These are phyloP conservation scores for Stichodactyla helianthus DNA, from an alignment of 64 coral and sea anemone species.

Conservation along the genomic window DNA sequence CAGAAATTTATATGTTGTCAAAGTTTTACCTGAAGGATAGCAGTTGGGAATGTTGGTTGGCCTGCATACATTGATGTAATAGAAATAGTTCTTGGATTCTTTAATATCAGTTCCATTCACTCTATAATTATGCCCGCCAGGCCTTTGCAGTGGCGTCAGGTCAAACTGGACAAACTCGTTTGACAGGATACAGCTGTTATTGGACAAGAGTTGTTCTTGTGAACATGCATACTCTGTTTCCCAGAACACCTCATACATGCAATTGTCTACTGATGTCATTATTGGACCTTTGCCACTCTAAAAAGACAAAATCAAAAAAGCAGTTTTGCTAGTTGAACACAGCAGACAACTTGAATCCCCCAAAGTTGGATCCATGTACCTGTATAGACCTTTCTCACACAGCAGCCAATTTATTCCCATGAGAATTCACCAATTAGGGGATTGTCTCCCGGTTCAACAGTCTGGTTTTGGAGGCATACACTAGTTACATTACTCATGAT, in stretches of 20 bases:
- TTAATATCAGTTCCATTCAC: conserved; percentile 23
- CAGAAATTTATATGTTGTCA: too few relatives aligned
- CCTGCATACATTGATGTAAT: conserved; percentile 78
- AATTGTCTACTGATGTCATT: conserved; percentile 36
- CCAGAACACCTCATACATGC: conserved; percentile 82
- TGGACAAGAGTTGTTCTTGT: conserved; percentile 40
- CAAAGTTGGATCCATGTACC: too few relatives aligned
- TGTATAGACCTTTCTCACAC: too few relatives aligned
- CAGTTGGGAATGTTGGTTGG: conserved; percentile 39
- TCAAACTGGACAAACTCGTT: conserved; percentile 85
- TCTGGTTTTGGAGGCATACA: too few relatives aligned
- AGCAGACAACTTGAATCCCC: too few relatives aligned
- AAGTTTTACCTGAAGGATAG: not conserved
- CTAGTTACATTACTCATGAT: too few relatives aligned
- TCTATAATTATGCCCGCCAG: conserved; percentile 22
- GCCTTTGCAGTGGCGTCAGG: conserved; percentile 50
- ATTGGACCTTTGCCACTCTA: conserved; percentile 81
- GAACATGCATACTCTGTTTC: conserved; percentile 85
- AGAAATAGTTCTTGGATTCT: conserved; percentile 26
- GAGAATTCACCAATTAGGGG: too few relatives aligned
- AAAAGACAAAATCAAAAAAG: conserved; percentile 11
- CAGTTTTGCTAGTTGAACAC: not conserved
- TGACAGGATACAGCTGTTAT: conserved; percentile 54
- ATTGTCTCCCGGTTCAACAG: too few relatives aligned
- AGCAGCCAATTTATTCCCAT: too few relatives aligned